Base-by-base conservation (phyloP, 2,888 invertebrate species). In the Drosophila austrosaltans region DNA sequence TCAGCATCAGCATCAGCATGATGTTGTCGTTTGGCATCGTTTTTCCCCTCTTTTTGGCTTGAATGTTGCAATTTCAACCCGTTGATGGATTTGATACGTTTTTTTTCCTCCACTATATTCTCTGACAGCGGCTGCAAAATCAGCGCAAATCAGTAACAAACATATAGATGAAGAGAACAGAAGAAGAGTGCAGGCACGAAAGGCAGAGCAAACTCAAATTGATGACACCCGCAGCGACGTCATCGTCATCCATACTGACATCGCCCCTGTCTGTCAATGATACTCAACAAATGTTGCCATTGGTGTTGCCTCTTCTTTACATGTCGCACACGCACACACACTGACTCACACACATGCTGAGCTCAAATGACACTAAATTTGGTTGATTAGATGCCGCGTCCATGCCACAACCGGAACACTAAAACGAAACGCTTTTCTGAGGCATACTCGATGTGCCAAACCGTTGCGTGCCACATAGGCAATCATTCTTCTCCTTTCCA, bases 11-110 rank as follows among this genome's bases (percentile, higher is more conserved):
- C 78, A 70, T 16, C 16, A 16, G 16, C 16, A 16, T 16, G 16
- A 16, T 78, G 84, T 81, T 81, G 84, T 86, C 84, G 77, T 76
- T 61, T 57, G 73, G 69, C 78, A 78, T 62, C 69, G 72, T 68
- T 85, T 75, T 72, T n/a, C 20, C 12, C 58, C 56, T 48, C 42
- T 66, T 53, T 68, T 74, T 72, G 75, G 53, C 30, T 77, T 85
- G 85, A 85, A 85, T 82, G 83, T 74, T 88, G 83, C 88, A 86
- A 84, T 84, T 88, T 84, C 81, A 84, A 86, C 88, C 83, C 88
- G 88, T 86, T 88, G 88, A 88, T 88, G 88, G 88, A 84, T 88
- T 85, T 87, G 78, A 82, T 82, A 69, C 48, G 22, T 40, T 40
- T 40, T 40, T 48, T 48, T 48, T 30, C 36, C 6, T 7, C 53